Conservation (phyloP, 2,797 vertebrate genomes). For the Malurus leucopterus region DNA sequence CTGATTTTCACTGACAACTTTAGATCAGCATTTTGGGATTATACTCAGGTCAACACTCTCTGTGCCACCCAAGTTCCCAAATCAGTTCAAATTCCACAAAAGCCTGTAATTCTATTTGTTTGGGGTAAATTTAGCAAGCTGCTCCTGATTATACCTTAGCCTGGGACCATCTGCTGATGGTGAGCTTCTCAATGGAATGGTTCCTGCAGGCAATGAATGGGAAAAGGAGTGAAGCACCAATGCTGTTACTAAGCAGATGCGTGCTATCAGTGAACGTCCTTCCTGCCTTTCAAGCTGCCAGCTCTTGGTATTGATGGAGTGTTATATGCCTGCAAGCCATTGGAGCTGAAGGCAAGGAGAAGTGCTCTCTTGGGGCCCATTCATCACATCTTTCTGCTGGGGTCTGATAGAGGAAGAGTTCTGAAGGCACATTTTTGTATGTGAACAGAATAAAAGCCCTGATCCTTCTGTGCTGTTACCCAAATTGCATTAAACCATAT, state of each 20-base stretch:
- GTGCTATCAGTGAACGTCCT: slow-evolving; percentile 54
- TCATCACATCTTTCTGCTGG: slow-evolving; percentile 62
- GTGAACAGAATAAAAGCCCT: not conserved
- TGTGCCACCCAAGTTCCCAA: slow-evolving; percentile 52
- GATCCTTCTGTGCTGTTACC: not conserved
- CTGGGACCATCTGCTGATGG: slow-evolving; percentile 71
- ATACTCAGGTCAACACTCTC: slow-evolving; percentile 4
- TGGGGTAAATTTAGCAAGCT: slow-evolving; percentile 73
- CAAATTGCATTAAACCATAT: not conserved
- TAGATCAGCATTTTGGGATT: not conserved
- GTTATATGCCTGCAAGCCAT: slow-evolving; percentile 58
- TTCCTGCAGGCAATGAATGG: slow-evolving; percentile 65
- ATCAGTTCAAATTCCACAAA: slow-evolving; percentile 57
- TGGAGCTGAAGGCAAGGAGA: slow-evolving; percentile 62
- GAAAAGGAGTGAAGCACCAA: slow-evolving; percentile 41
- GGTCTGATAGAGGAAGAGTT: slow-evolving; percentile 58
- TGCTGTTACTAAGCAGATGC: slow-evolving; percentile 75
- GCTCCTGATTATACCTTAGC: slow-evolving; percentile 73
- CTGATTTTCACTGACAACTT: not conserved
- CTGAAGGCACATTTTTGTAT: slow-evolving; percentile 44
- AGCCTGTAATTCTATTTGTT: slow-evolving; percentile 73
- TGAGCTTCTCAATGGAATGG: slow-evolving; percentile 56
- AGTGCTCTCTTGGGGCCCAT: slow-evolving; percentile 64
- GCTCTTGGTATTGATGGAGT: slow-evolving; percentile 74
- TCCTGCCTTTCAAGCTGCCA: slow-evolving; percentile 72